Base-by-base conservation (phyloP, 2,888 invertebrate species). In the Cryptus viduatorius region DNA sequence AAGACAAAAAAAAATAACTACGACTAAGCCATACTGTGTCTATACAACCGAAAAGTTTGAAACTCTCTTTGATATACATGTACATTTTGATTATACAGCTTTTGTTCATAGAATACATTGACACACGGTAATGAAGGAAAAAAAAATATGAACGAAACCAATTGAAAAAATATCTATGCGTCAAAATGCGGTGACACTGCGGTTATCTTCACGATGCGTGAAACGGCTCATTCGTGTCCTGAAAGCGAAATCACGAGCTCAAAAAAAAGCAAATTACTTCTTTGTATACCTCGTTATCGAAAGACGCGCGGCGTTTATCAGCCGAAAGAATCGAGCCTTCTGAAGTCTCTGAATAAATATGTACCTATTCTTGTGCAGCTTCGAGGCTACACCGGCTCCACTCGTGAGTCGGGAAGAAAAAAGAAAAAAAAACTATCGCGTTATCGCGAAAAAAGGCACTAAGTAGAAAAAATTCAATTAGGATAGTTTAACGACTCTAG, bases 31-130 rank as follows among this genome's bases (percentile, higher is more conserved):
- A 69, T 82, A 76, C 71, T 79, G 79, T 81, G 69, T 78, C 81
- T 82, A 71, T 82, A 76, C 71, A 85, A 79, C 71, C 76, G 69
- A 53, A 85, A 83, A 42, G 69, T 69, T 79, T 72, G 19, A 78
- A 61, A 85, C 50, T 79, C 79, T 82, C 84, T 85, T 85, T 85
- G 79, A 85, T 85, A 85, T 85, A 79, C 75, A 79, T 82, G 79
- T 85, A 84, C 76, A 85, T 85, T 82, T 82, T 76, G 76, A 85
- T 85, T 82, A 72, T 85, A 81, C 81, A 69, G 56, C 56, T 48
- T 56, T 69, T 71, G 37, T 79, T 68, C 46, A 59, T 82, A 78
- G 78, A 44, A 75, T 24, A 59, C 16, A 37, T 19, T 42, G 46
- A 78, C 7, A 56, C 65, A 46, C 59, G 59, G 19, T 75, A 16